Percentiles rank a stretch among this genome's conserved stretches.
phyloP scores from a whole-genome alignment of 2,113 vertebrate genomes.

The Otus sunia region DNA sequence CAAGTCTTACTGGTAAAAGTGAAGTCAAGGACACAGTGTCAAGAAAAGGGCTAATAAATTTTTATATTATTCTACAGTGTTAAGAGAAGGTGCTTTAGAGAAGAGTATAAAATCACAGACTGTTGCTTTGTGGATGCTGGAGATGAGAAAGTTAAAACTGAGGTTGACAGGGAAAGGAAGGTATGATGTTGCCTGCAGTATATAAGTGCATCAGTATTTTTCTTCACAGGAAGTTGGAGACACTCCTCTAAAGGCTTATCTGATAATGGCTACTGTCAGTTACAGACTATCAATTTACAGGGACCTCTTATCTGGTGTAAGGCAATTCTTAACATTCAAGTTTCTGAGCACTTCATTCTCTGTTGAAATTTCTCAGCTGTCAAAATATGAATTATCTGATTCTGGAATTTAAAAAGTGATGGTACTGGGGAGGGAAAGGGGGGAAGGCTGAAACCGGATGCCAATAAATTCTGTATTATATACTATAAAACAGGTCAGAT shows the following conservation, averaged over 20 bases:
- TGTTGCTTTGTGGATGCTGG: background rate
- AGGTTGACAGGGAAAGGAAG: conserved; percentile 12
- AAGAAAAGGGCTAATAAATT: conserved; percentile 5
- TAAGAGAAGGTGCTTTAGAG: background rate
- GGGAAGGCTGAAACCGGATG: background rate
- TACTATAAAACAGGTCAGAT: background rate
- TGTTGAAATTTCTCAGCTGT: background rate
- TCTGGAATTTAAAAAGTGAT: background rate
- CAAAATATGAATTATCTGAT: background rate
- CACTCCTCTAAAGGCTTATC: conserved; percentile 31
- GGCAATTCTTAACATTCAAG: conserved; percentile 8
- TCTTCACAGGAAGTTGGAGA: conserved; percentile 13
- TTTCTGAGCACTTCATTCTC: background rate
- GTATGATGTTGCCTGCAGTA: background rate
- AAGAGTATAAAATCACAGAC: background rate
- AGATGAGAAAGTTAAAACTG: conserved; percentile 19
- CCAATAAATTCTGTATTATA: background rate
- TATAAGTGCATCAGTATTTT: background rate
- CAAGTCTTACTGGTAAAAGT: background rate
- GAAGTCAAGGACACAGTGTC: background rate
- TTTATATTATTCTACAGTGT: background rate
- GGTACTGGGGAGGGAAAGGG: background rate
- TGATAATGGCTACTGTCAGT: conserved; percentile 30
- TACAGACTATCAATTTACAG: conserved; percentile 27
- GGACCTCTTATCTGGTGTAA: background rate